Conservation (phyloP, 2,888 invertebrate species). For the Entomobrya proxima region DNA sequence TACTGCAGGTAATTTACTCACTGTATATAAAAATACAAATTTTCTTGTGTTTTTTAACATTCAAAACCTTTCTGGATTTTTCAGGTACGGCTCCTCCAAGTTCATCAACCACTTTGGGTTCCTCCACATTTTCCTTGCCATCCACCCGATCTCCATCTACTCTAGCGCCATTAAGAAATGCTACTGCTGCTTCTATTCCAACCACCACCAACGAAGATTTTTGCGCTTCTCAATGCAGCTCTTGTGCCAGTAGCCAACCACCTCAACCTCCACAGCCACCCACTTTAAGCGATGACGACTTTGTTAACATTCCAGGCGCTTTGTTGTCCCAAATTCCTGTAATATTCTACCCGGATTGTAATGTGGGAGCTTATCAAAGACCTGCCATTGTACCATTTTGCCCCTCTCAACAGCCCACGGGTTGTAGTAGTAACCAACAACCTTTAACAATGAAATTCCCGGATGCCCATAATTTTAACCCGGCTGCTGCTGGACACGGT, state of each 20-base stretch:
- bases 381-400: constrained; percentile 75
- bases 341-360: constrained; percentile 74
- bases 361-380: constrained; percentile 70
- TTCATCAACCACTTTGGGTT: not conserved
- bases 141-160: not conserved
- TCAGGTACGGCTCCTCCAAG: not conserved
- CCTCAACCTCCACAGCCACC: not conserved
- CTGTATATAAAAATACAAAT: not conserved
- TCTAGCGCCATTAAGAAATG: not conserved
- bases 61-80: not conserved
- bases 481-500: constrained; percentile 15
- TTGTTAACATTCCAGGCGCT: constrained; percentile 72
- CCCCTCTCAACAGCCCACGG: constrained; percentile 68
- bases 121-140: not conserved
- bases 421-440: constrained; percentile 42
- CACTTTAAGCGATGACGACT: constrained; percentile 67
- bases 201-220: constrained; percentile 30
- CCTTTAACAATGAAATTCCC: constrained; percentile 72
- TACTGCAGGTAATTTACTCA: constrained; percentile 20
- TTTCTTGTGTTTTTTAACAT: not conserved
- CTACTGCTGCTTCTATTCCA: not conserved
- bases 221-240: constrained; percentile 45
- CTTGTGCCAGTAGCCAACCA: not conserved
- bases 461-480: constrained; percentile 25
- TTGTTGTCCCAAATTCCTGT: constrained; percentile 72